Conservation (phyloP, 1,140 invertebrate species). For the Saccostrea echinata region DNA sequence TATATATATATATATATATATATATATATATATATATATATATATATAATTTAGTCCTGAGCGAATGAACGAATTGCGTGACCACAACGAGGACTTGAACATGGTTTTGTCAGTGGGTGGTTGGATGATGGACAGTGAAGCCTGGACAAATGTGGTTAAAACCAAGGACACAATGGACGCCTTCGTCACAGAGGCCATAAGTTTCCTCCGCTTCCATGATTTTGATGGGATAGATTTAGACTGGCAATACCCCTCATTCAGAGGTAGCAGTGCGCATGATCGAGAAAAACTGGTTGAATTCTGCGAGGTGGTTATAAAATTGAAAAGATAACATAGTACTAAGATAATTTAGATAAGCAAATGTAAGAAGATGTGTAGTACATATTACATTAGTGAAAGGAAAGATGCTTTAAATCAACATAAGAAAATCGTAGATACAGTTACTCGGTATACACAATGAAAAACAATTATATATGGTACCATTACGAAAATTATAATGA, state of each 20-base stretch:
- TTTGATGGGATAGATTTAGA: conserved; percentile 37
- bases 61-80: conserved; percentile 10
- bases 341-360: not conserved
- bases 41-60: not conserved
- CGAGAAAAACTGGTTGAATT: conserved; percentile 20
- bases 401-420: not conserved
- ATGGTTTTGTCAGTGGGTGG: conserved; percentile 24
- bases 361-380: too few species aligned
- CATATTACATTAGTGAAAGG: too few species aligned
- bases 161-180: conserved; percentile 28
- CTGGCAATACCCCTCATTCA: conserved; percentile 30
- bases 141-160: not conserved
- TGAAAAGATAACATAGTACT: not conserved
- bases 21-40: too few species aligned
- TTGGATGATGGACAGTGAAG: conserved; percentile 35
- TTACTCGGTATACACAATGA: too few species aligned
- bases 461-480: too few species aligned
- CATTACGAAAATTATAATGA: too few species aligned
- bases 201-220: conserved; percentile 1
- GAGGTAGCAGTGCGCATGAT: not conserved
- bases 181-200: conserved; percentile 5
- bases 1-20: too few species aligned
- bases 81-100: conserved; percentile 2
- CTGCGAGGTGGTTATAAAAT: conserved; percentile 1
- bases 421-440: too few species aligned